These are phyloP conservation scores for Pterostichus niger DNA, from an alignment of 2,888 invertebrate genomes.

Conservation along the genomic window DNA sequence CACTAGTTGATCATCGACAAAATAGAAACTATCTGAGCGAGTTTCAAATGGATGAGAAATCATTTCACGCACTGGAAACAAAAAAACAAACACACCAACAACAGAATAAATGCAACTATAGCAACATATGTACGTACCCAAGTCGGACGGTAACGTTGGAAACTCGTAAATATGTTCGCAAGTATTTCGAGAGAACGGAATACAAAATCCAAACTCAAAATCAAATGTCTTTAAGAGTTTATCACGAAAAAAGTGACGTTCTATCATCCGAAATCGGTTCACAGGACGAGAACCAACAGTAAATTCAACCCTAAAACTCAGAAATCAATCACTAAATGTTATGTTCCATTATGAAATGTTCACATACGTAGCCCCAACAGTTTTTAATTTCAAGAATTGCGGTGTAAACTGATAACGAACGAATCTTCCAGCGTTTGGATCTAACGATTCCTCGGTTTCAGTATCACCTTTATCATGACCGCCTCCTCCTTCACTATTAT, in stretches of 20 bases:
- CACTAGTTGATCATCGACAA: slow-evolving; percentile 96
- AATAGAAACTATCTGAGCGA: slow-evolving; percentile 99
- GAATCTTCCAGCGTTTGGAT: slow-evolving; percentile 96
- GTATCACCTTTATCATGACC: slow-evolving; percentile 74
- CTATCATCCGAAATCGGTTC: slow-evolving; percentile 98
- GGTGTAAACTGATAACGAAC: slow-evolving; percentile 99
- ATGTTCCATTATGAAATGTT: slow-evolving; percentile 3
- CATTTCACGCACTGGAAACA: slow-evolving; percentile 95
- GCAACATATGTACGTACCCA: slow-evolving; percentile 80
- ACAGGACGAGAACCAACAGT: slow-evolving; percentile 95
- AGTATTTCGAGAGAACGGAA: slow-evolving; percentile 97
- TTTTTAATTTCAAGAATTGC: slow-evolving; percentile 96
- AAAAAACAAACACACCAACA: no score
- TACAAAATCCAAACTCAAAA: slow-evolving; percentile 99
- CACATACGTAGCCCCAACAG: slow-evolving; percentile 93
- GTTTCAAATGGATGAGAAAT: slow-evolving; percentile 97
- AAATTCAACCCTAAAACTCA: slow-evolving; percentile 91
- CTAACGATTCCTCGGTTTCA: slow-evolving; percentile 81
- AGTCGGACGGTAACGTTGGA: slow-evolving; percentile 90
- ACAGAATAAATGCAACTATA: no score
- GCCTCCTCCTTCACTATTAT: slow-evolving; percentile 73
- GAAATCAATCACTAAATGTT: background rate
- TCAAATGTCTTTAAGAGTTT: slow-evolving; percentile 97
- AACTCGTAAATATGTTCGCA: slow-evolving; percentile 99
- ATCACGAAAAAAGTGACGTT: slow-evolving; percentile 97